phyloP scores from a whole-genome alignment of 2,888 invertebrate species.

The Synanthedon formicaeformis region DNA sequence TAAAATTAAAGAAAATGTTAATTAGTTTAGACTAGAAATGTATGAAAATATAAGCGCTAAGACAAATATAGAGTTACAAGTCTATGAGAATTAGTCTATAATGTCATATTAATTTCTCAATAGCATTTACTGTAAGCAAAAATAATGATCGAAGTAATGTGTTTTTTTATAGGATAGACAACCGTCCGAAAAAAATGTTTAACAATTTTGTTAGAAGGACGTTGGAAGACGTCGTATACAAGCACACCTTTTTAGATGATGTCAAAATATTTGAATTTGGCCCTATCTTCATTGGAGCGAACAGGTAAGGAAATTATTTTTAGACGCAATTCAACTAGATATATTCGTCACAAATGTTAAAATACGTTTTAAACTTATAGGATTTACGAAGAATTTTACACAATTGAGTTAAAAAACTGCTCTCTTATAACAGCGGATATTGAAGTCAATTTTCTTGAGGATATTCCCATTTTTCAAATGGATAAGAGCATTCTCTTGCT shows the following conservation, averaged over 20 bases:
- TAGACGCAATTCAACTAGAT: neutral
- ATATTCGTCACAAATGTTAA: neutral
- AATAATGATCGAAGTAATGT: no score
- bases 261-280: conserved; percentile 56
- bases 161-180: conserved; percentile 41
- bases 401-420: conserved; percentile 65
- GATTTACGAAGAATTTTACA: conserved; percentile 53
- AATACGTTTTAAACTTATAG: conserved; percentile 23
- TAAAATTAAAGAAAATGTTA: neutral
- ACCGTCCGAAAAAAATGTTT: conserved; percentile 62
- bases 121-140: no score
- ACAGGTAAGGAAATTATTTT: conserved; percentile 25
- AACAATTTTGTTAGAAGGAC: conserved; percentile 50
- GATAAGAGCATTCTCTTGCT: conserved; percentile 40
- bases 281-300: conserved; percentile 48
- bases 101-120: no score
- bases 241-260: conserved; percentile 54
- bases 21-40: no score
- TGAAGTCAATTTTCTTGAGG: conserved; percentile 49
- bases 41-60: no score
- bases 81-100: no score
- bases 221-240: conserved; percentile 44
- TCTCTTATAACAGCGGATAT: conserved; percentile 63
- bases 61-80: no score
- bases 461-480: conserved; percentile 53